Evolutionary conservation across 2,888 invertebrate genomes (phyloP).

Genomic region (Macrophya annulata): DNA sequence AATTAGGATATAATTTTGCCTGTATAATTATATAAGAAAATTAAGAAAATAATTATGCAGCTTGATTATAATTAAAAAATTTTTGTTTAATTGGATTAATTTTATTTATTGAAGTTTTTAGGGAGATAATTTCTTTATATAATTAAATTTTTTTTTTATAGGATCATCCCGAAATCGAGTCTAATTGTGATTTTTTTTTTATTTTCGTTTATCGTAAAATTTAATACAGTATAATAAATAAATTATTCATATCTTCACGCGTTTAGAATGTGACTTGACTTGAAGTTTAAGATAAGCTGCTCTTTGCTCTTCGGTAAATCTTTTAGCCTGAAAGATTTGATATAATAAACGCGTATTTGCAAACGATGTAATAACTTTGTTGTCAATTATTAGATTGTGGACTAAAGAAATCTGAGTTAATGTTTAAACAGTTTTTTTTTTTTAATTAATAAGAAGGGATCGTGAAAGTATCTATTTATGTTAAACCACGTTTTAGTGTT

Average conservation of each 20-base stretch:
- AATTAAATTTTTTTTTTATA: background rate
- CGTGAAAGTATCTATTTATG: background rate
- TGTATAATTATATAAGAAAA: too few relatives aligned
- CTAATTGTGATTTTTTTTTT: background rate
- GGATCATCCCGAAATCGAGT: background rate
- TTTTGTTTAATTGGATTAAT: too few relatives aligned
- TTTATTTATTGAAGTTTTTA: background rate
- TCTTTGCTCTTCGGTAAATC: background rate
- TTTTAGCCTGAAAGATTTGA: background rate
- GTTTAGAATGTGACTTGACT: background rate
- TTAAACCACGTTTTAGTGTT: background rate
- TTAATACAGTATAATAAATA: background rate
- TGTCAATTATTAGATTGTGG: background rate
- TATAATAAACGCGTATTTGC: background rate
- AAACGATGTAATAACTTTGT: background rate
- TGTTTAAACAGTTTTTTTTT: background rate
- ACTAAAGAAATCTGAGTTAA: background rate
- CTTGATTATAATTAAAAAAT: too few relatives aligned
- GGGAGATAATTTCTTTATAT: background rate
- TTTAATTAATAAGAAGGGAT: background rate
- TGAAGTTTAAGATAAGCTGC: background rate
- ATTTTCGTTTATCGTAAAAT: background rate
- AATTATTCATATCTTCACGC: constrained; percentile 2
- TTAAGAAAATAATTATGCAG: too few relatives aligned
- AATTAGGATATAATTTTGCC: too few relatives aligned